Evolutionary conservation across 2,888 invertebrate genomes (phyloP), one percentile per base, ranked within the genome.

Genomic region (Lepeophtheirus nordmannii): DNA sequence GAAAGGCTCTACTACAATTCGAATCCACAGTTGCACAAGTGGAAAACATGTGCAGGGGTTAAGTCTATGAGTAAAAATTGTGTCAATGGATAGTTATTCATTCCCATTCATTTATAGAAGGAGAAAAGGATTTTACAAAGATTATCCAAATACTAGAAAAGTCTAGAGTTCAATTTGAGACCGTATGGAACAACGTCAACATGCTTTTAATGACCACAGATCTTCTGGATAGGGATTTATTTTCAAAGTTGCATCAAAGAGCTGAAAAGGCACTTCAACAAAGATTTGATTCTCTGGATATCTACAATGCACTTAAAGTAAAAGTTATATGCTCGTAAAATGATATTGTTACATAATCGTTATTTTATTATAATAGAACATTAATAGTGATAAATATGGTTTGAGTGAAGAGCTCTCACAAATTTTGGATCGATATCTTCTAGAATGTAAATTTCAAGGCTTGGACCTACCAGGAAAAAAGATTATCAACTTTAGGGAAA

Each of bases 1-100:
- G 87, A 39, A 87, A 85, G 74, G 85, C 89, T 72, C 82, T 87
- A 0, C 77, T 87, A 40, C 85, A 87, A 67, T 87, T 87, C 72
- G 92, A 93, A 76, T 82, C 84, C 71, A 82, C 82, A 17, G 81
- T 90, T 0, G 80, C 81, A 72, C 78, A 81, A 53, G 76, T 90
- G 62, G 90, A 87, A 73, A 78, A 80, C 63, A 75, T 78, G 41
- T 72, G 85, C 23, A 72, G 75, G 72, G 74, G 78, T 76, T n/a
- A 74, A 71, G 70, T 74, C 71, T n/a, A 30, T 5, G 3, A 30
- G 7, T 30, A 30, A 30, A 7, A 30, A 30, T 30, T 30, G 30
- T 30, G n/a, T n/a, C n/a, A 41, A 41, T 14, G 53, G 8, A 5
- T 46, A n/a, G 8, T 46, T 46, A 46, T 3, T 46, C 53, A 14